Evolutionary conservation across 1,140 invertebrate species (phyloP).

Genomic region (Zaprionus taronus): DNA sequence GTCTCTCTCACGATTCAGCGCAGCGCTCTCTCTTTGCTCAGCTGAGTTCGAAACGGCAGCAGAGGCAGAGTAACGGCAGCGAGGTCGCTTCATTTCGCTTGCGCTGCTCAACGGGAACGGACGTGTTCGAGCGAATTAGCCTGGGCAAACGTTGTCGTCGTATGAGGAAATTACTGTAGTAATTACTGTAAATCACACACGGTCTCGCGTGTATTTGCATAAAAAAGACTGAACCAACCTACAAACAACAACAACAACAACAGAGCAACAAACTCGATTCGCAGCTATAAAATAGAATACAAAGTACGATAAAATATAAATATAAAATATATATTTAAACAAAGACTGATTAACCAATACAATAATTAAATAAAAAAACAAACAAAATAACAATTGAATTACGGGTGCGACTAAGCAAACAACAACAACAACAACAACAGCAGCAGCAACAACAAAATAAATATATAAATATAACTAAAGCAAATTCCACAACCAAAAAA

Average conservation of each 20-base stretch:
- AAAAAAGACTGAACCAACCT: constrained; percentile 55
- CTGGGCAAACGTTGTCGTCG: constrained; percentile 46
- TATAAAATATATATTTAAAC: constrained; percentile 41
- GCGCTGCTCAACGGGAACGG: constrained; percentile 66
- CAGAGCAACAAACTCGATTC: constrained; percentile 49
- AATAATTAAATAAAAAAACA: constrained; percentile 51
- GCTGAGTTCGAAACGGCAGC: constrained; percentile 30
- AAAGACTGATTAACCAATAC: constrained; percentile 77
- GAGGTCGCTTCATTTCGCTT: constrained; percentile 56
- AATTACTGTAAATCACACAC: constrained; percentile 46
- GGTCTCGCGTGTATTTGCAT: constrained; percentile 42
- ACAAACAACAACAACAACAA: constrained; percentile 57
- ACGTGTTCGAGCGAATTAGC: constrained; percentile 51
- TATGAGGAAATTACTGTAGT: constrained; percentile 21
- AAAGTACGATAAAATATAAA: constrained; percentile 19
- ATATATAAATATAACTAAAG: constrained; percentile 14
- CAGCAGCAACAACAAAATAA: constrained; percentile 25
- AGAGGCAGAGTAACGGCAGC: constrained; percentile 15
- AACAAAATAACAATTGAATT: constrained; percentile 59
- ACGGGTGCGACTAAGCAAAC: constrained; percentile 61
- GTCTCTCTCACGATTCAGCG: constrained; percentile 33
- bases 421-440: constrained; percentile 27
- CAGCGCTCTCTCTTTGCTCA: constrained; percentile 13
- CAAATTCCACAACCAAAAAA: constrained; percentile 30
- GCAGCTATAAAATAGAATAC: constrained; percentile 66